Percentiles rank a stretch among this genome's conserved stretches.
phyloP scores from a whole-genome alignment of 37 sponge, comb jelly and placozoan species.

The Ianthella basta region DNA sequence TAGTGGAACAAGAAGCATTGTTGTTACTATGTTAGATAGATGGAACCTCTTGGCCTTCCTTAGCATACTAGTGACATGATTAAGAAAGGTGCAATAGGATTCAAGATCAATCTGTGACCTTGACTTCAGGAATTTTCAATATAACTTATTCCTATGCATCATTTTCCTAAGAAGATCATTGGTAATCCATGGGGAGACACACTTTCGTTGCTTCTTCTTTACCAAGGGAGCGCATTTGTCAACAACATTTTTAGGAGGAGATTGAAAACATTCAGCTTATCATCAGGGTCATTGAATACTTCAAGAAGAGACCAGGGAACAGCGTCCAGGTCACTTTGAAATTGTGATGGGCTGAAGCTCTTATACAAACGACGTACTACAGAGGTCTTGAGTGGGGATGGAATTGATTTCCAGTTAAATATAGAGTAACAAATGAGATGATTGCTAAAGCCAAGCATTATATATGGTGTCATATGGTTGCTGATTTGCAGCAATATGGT shows the following conservation, averaged over 20 bases:
- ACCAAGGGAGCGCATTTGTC: conserved; percentile 31
- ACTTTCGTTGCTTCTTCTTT: conserved; percentile 8
- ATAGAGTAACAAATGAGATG: conserved; percentile 11
- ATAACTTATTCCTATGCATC: conserved; percentile 9
- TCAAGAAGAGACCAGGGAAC: conserved; percentile 21
- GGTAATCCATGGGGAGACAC: not conserved
- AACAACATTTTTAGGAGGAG: conserved; percentile 26
- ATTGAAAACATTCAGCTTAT: not conserved
- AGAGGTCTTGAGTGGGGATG: not conserved
- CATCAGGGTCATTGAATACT: conserved; percentile 14
- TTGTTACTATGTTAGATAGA: not conserved
- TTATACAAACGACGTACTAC: not conserved
- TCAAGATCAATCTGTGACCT: not conserved
- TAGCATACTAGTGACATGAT: conserved; percentile 10
- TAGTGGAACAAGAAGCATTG: not conserved
- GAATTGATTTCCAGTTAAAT: conserved; percentile 8
- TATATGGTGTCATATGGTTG: not conserved
- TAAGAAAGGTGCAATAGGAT: not conserved
- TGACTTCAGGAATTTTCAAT: conserved; percentile 23
- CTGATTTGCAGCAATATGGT: too few species aligned
- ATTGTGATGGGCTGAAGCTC: conserved; percentile 7
- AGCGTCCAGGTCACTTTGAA: conserved; percentile 10
- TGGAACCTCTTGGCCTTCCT: conserved; percentile 1
- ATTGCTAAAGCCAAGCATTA: conserved; percentile 8
- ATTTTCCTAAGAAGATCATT: conserved; percentile 11